Base-by-base conservation (phyloP, 2,888 invertebrate genomes). In the Rotaria macrura region DNA sequence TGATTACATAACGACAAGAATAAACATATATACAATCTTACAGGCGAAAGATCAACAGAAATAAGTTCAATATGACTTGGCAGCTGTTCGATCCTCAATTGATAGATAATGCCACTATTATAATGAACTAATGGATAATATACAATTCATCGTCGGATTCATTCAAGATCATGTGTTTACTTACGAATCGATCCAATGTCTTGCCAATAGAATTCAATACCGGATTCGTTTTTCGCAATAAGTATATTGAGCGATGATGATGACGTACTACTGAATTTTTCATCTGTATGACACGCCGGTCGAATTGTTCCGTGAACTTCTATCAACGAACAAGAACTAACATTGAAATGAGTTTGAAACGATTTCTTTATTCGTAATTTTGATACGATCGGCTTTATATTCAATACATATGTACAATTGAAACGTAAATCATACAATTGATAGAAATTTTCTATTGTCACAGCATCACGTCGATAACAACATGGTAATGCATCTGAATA, bases 371-470 rank as follows among this genome's bases (percentile, higher is more conserved):
- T 79, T n/a, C 79, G 43, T 43, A 43, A 20, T 43, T 79, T 79
- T 43, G 43, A 23, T 43, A 79, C 88, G 84, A 89, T 88, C 6
- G 88, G 87, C 49, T 88, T 88, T 47, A 89, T 88, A 84, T 87
- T 88, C 25, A 89, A 87, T 34, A 87, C 87, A 87, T 89, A 89
- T 25, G 88, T 88, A 86, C 89, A 89, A 86, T 88, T 88, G 86
- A 88, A 89, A 84, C 88, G 88, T 23, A 89, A 88, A 86, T 89
- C 89, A 85, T 89, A 89, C 54, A 89, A 86, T 20, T 87, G 87
- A 86, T 89, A 89, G 54, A 85, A 57, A 49, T 85, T 85, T 34
- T 88, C 88, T 55, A 23, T 79, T n/a, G 38, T 29, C 29, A 23
- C 10, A 20, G 52, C 55, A 57, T 55, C 52, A 84, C 55, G 85